Evolutionary conservation across 2,797 vertebrate species (phyloP), one percentile per base, ranked within the genome.

Genomic region (Diplodus puntazzo): DNA sequence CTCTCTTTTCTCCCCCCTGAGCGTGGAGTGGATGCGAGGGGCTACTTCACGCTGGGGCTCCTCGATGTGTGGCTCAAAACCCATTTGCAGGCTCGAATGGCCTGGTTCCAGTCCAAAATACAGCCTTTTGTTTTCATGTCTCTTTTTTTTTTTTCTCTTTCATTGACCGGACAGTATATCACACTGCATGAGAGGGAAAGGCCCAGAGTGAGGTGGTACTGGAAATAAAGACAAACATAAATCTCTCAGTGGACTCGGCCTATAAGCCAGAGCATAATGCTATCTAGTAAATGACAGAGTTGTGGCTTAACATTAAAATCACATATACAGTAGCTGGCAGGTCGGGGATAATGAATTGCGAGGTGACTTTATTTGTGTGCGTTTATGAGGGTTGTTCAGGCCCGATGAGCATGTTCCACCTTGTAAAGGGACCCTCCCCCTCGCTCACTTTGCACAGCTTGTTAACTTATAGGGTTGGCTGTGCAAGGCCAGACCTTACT

Each of bases 11-110:
- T 27, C 46, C 23, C 39, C 13, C 45, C 53, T 20, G 11, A 10
- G 43, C 72, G 74, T 43, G 65, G 71, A 80, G 73, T 82, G 55
- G 73, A 85, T 73, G 73, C 53, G 23, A 80, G 74, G 69, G 69
- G 63, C 78, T 72, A 25, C 85, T 73, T 72, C 84, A 80, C 7
- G 62, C 86, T 80, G 83, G 60, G 81, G n/a, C 69, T 79, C 78
- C 81, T 81, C 86, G 57, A 73, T 81, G 69, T 79, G 79, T 75
- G 76, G 55, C 80, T 86, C 61, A 85, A 81, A 88, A 82, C 85
- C 71, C 72, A 91, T 93, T 92, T 90, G 60, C 87, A 72, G 86
- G 46, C 79, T 68, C 82, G 79, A 90, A 87, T 78, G 81, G 60
- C 49, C 74, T 83, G 84, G 79, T 86, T 86, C 67, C 60, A 59